These are phyloP conservation scores for Cossypha niveicapilla DNA, from an alignment of 2,797 vertebrate species.

Conservation along the genomic window DNA sequence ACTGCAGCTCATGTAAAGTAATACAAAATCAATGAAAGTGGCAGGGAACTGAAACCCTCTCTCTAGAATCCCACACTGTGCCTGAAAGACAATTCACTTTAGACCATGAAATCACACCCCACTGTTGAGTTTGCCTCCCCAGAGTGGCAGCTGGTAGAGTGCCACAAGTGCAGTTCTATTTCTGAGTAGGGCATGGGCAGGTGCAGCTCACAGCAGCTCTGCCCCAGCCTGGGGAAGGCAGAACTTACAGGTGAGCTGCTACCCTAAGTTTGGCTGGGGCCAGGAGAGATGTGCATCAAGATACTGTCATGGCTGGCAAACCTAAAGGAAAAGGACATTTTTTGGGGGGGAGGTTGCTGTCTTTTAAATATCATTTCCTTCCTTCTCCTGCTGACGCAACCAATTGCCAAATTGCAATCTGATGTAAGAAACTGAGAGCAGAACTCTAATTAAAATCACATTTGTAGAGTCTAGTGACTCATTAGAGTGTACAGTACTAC, in stretches of 20 bases:
- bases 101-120: neutral
- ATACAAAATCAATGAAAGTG: neutral
- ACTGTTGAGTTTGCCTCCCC: neutral
- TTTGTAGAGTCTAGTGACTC: neutral
- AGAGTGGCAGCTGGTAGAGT: neutral
- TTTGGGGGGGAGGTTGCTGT: neutral
- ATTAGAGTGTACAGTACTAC: neutral
- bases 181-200: neutral
- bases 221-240: neutral
- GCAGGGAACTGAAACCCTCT: neutral
- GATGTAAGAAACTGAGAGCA: neutral
- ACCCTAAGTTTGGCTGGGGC: fast-evolving
- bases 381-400: neutral
- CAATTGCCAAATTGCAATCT: neutral
- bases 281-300: neutral
- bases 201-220: neutral
- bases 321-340: neutral
- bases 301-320: neutral
- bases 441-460: neutral
- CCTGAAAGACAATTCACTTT: neutral
- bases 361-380: neutral
- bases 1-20: neutral
- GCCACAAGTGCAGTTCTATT: neutral
- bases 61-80: neutral
- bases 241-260: neutral